Percentiles rank a stretch among this genome's conserved stretches.
phyloP scores from a whole-genome alignment of 1,140 invertebrate species.

The Lucilia cuprina region DNA sequence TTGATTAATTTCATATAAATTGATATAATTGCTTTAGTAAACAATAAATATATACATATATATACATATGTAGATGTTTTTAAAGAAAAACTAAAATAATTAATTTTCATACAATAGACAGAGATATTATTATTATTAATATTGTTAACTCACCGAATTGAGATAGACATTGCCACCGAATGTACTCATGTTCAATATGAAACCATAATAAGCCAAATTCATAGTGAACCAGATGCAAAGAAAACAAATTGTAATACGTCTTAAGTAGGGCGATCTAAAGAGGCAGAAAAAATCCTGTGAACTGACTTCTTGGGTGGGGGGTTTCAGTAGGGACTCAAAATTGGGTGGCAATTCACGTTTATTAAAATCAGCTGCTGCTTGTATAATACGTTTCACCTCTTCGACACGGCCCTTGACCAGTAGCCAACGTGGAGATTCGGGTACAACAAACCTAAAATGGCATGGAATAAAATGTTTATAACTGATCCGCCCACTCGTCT shows the following conservation, averaged over 20 bases:
- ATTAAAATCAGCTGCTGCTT: conserved; percentile 73
- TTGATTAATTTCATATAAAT: no score
- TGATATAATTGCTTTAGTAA: no score
- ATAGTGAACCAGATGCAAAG: conserved; percentile 76
- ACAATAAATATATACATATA: no score
- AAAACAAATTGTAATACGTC: conserved; percentile 72
- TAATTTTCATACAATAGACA: neutral
- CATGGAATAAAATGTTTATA: neutral
- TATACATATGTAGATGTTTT: no score
- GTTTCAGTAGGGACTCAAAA: conserved; percentile 69
- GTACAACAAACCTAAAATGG: conserved; percentile 73
- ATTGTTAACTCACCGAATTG: conserved; percentile 67
- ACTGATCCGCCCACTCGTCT: neutral
- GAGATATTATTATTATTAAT: neutral
- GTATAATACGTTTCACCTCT: conserved; percentile 73
- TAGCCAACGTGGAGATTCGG: conserved; percentile 86
- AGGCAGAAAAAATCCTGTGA: conserved; percentile 69
- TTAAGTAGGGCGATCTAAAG: conserved; percentile 68
- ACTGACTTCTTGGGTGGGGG: conserved; percentile 60
- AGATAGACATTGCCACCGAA: conserved; percentile 75
- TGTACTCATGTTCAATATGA: conserved; percentile 74
- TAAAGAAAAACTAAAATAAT: neutral
- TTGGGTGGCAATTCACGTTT: conserved; percentile 67
- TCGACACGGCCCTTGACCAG: conserved; percentile 74
- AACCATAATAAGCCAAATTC: conserved; percentile 76